Evolutionary conservation across 2,113 vertebrate genomes (phyloP), one percentile per base, ranked within the genome.

Genomic region (Pycnonotus jocosus): DNA sequence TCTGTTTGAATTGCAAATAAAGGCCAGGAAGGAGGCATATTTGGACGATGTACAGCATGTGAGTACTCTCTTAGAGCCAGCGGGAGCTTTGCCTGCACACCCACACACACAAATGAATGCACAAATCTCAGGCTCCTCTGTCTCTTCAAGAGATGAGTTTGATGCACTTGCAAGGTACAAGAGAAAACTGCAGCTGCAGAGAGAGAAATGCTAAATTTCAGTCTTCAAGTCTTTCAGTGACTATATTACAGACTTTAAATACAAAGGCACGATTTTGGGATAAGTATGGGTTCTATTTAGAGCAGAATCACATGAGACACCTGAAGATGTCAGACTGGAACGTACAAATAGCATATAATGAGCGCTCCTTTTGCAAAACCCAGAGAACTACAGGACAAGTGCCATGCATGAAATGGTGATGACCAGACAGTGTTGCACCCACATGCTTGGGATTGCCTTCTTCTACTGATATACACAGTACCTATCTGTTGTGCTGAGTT

Each of bases 1-100:
- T 79, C 85, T 83, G 72, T 90, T 64, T 93, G 85, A 95, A 90
- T 84, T 93, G 83, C 88, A 93, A 94, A 92, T 92, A 95, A 97
- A 95, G 69, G 71, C 92, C 92, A 93, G 96, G 92, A 96, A 96
- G 92, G 64, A 97, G 93, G 68, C 79, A 88, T 90, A 86, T 94
- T 81, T 92, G 90, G 92, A 88, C 82, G 83, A 78, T 16, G 22
- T 80, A 80, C 71, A 92, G 35, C 64, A 66, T 92, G 74, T 74
- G 64, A 95, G 72, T 35, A 37, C n/a, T 86, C 40, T 86, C 40
- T 85, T 45, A 62, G 65, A 88, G 60, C 35, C 3, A 21, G 51
- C 20, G 13, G 92, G 90, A 94, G 62, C 40, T 92, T 80, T 81
- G 58, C 64, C 68, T 83, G 60, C 25, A 84, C 53, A 86, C 40